Base-by-base conservation (phyloP, 2,888 invertebrate species). In the Dusona sp. region DNA sequence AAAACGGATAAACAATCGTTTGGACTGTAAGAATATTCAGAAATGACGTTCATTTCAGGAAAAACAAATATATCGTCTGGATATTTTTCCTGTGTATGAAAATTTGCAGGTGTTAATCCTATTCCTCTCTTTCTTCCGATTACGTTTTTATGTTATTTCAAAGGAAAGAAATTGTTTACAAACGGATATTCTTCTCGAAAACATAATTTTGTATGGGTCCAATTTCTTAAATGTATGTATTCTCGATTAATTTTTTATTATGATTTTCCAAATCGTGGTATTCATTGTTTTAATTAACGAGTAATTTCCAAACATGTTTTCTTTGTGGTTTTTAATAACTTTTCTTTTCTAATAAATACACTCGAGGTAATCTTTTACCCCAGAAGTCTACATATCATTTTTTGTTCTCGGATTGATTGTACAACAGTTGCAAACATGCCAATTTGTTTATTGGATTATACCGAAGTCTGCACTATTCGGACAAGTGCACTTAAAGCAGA, bases 401-500 rank as follows among this genome's bases (percentile, higher is more conserved):
- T 22, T 54, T 22, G 2, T 22, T 61, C 16, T 16, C 3, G 25
- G 8, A 11, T 25, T 11, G 57, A 61, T 61, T 7, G 16, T 29
- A 16, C 6, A 4, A 29, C 16, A 13, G 61, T 61, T 57, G 25
- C 3, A 25, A 29, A 57, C 29, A 29, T 29, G 61, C 25, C 13
- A 25, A 25, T 61, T 16, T 3, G 7, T 29, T 16, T 61, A 61
- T 74, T 57, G 25, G 36, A 74, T 8, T 42, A 42, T 22, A 25
- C 61, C 74, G 19, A 42, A 38, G 22, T 16, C 2, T 36, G 22
- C 19, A 38, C 25, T 57, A 22, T 29, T 68, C 42, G 67, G 25
- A 64, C 78, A 51, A 29, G 57, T 22, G 81, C 3, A 54, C 57
- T 57, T 19, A 45, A 11, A 73, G n/a, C 36, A 45, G 67, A 65